Conservation (phyloP, 2,113 vertebrate genomes). For the Triplophysa rosa region DNA sequence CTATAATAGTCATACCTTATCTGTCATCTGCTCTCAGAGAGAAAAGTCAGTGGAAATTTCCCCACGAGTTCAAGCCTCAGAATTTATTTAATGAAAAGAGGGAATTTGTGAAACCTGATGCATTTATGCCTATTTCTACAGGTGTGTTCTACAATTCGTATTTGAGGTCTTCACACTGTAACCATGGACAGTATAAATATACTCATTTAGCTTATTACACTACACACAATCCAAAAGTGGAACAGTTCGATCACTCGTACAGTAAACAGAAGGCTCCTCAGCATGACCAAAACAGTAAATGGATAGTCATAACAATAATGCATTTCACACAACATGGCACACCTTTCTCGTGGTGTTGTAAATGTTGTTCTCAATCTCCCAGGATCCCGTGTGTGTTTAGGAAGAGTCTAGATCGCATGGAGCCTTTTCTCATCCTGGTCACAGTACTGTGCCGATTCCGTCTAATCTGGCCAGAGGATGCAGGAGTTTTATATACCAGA, state of each 20-base stretch:
- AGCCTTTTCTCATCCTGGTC: conserved; percentile 22
- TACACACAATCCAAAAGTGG: background rate
- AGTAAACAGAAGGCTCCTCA: background rate
- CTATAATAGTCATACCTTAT: conserved; percentile 59
- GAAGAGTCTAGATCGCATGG: conserved; percentile 23
- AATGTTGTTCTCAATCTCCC: background rate
- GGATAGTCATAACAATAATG: too few relatives aligned
- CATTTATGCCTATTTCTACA: conserved; percentile 81
- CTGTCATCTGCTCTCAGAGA: conserved; percentile 78
- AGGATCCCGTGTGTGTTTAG: conserved; percentile 19
- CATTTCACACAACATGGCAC: too few relatives aligned
- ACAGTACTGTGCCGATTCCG: background rate
- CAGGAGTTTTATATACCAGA: background rate
- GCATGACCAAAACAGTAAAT: background rate
- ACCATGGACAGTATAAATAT: background rate
- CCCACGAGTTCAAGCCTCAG: conserved; percentile 69
- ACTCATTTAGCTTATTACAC: too few relatives aligned
- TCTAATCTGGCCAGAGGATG: conserved; percentile 4
- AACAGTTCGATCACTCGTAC: background rate
- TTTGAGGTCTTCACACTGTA: too few relatives aligned
- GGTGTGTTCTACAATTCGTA: conserved; percentile 58
- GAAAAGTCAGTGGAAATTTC: conserved; percentile 72
- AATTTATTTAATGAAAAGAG: conserved; percentile 73
- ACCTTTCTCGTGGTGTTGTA: background rate
- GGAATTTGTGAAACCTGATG: conserved; percentile 72